phyloP scores from a whole-genome alignment of 2,888 invertebrate genomes.

The Apocheima hispidaria region DNA sequence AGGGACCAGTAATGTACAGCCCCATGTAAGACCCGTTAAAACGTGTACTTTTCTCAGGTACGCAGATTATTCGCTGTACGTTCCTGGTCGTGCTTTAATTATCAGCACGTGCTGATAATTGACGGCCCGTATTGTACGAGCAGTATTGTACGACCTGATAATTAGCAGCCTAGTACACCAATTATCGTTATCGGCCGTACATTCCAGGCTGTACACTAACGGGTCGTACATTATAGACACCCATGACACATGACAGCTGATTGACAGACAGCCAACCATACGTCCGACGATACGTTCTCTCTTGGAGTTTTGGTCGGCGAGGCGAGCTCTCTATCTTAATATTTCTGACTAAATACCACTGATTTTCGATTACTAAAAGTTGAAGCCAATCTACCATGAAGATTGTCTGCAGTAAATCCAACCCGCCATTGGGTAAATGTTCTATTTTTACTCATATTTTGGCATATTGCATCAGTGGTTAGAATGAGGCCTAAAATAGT shows the following conservation, averaged over 20 bases:
- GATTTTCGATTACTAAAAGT: slow-evolving; percentile 26
- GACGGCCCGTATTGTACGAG: no score
- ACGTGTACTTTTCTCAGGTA: no score
- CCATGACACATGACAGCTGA: background rate
- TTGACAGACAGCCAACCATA: slow-evolving; percentile 25
- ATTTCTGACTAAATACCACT: slow-evolving; percentile 41
- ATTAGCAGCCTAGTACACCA: no score
- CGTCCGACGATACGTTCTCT: slow-evolving; percentile 1
- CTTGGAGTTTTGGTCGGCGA: slow-evolving; percentile 22
- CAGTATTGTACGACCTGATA: no score
- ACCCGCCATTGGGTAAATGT: slow-evolving; percentile 82
- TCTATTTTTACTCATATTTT: slow-evolving; percentile 44
- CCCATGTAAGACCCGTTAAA: no score
- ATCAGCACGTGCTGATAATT: no score
- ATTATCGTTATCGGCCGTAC: no score
- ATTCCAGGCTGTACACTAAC: no score
- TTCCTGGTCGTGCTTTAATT: no score
- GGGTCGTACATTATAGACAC: no score
- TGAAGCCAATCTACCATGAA: slow-evolving; percentile 62
- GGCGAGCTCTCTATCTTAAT: slow-evolving; percentile 28
- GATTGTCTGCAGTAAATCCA: slow-evolving; percentile 76
- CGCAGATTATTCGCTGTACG: no score
- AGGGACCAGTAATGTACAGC: no score
- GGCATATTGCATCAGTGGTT: slow-evolving; percentile 54
- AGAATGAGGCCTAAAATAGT: slow-evolving; percentile 57